Conservation (phyloP, 2,888 invertebrate genomes). For the Sarcophaga variegata region DNA sequence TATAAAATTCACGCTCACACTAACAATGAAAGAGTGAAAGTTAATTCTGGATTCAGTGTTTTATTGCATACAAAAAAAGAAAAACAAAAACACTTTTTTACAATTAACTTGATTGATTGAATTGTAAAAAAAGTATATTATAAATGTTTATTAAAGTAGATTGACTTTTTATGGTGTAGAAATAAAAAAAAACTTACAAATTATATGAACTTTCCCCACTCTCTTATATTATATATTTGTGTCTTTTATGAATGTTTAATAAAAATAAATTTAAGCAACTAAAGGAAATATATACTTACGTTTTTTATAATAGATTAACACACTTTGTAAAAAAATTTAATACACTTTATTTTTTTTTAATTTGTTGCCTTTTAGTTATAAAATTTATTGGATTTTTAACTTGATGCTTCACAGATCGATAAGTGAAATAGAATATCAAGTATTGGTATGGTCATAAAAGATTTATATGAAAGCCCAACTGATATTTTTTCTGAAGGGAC, state of each 20-base stretch:
- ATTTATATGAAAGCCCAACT: too few relatives aligned
- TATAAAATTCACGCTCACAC: neutral
- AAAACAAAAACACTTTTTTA: neutral
- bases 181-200: constrained; percentile 10
- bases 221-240: constrained; percentile 36
- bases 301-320: too few relatives aligned
- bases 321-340: too few relatives aligned
- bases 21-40: neutral
- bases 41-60: neutral
- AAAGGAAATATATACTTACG: neutral
- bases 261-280: constrained; percentile 14
- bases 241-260: constrained; percentile 57
- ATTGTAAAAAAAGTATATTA: neutral
- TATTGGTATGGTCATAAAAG: too few relatives aligned
- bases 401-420: too few relatives aligned
- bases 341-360: too few relatives aligned
- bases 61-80: neutral
- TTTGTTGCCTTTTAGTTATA: too few relatives aligned
- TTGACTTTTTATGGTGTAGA: neutral
- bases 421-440: too few relatives aligned
- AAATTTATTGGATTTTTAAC: too few relatives aligned
- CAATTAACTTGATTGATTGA: constrained; percentile 1
- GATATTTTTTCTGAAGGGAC: too few relatives aligned
- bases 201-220: neutral
- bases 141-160: neutral